Base-by-base conservation (phyloP, 2,797 vertebrate species). In the Coendou prehensilis region DNA sequence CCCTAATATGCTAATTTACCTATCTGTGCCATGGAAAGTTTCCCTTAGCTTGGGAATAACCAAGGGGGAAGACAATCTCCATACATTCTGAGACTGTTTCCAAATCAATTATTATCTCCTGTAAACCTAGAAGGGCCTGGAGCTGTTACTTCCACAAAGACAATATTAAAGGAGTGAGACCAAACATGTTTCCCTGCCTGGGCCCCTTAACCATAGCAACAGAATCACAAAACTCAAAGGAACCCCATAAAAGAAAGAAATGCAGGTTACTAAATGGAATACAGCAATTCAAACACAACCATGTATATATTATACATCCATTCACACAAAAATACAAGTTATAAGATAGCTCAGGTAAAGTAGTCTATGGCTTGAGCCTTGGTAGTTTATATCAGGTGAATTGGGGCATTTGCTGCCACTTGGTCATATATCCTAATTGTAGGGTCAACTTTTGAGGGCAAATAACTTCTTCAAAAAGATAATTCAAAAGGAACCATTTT, bases 401-500 rank as follows among this genome's bases (percentile, higher is more conserved):
- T 85, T 37, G 90, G 17, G 52, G 15, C 50, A 93, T 94, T 47
- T 86, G 20, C 22, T 92, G n/a, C 3, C 57, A 88, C 52, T 91
- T 91, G n/a, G n/a, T 95, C n/a, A 89, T 61, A 69, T 69, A 83
- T 41, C 2, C 7, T 41, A 80, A 82, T 63, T 88, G 28, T 23
- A 92, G 37, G 47, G 28, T 94, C 56, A 92, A 78, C 6, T 45
- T 96, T 76, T 75, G 37, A 84, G 26, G 30, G 37, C 41, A 89
- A 97, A 94, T 41, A 89, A 50, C 4, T 67, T 93, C 17, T 95
- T 93, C 28, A 91, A 96, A 87, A 61, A 64, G 9, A 78, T 78
- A 95, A 95, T 14, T 89, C 45, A 84, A 92, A 92, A 93, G 47
- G 22, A 90, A 90, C 7, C 15, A 93, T 92, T 67, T 88, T 73